Evolutionary conservation across 2,888 invertebrate genomes (phyloP).

Genomic region (Macroteleia sp.): DNA sequence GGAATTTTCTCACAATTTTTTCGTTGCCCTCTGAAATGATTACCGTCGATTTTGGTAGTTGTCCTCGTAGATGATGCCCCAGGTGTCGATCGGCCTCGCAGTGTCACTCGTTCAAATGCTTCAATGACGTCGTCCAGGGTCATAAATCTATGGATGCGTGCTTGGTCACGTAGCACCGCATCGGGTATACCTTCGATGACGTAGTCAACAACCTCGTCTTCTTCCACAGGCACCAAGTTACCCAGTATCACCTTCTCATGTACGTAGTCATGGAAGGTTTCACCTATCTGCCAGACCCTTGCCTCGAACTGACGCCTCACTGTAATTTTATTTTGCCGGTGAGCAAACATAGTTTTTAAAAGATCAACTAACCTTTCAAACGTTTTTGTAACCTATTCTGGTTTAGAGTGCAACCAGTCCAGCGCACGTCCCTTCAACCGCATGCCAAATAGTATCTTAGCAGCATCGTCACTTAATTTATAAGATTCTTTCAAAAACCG

Average conservation of each 20-base stretch:
- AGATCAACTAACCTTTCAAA: not conserved
- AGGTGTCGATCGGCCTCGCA: not conserved
- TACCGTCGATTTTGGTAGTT: not conserved
- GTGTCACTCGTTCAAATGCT: not conserved
- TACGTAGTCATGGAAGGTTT: slow-evolving; percentile 4
- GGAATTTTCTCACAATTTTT: no score
- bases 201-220: not conserved
- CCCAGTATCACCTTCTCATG: slow-evolving; percentile 6
- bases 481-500: not conserved
- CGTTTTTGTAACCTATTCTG: not conserved
- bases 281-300: not conserved
- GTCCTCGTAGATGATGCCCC: not conserved
- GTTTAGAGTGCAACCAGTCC: slow-evolving; percentile 3
- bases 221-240: not conserved
- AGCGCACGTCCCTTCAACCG: slow-evolving; percentile 2
- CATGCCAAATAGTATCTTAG: slow-evolving; percentile 2
- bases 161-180: slow-evolving; percentile 1
- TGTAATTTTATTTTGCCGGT: not conserved
- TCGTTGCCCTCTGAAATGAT: no score
- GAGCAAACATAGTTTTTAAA: not conserved
- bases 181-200: slow-evolving; percentile 4
- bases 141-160: not conserved
- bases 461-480: slow-evolving; percentile 1
- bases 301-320: not conserved
- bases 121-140: not conserved